Percentiles rank a stretch among this genome's conserved stretches.
phyloP scores from a whole-genome alignment of 1,140 invertebrate species.

The Trigoniulus corallinus region DNA sequence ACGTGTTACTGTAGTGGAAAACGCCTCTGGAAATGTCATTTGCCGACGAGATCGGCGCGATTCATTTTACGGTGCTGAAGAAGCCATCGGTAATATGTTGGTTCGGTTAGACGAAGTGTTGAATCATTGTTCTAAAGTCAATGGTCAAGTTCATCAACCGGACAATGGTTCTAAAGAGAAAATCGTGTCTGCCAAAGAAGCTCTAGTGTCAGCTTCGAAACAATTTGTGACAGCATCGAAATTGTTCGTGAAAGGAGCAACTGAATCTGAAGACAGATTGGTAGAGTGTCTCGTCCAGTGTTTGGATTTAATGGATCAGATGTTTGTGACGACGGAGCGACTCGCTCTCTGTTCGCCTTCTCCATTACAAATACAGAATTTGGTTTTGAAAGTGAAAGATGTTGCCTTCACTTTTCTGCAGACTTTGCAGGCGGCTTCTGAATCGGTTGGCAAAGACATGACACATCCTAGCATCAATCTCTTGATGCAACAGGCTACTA shows the following conservation, averaged over 20 bases:
- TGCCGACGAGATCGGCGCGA: not conserved
- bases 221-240: constrained; percentile 68
- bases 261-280: constrained; percentile 36
- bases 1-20: no score
- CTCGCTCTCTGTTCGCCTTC: constrained; percentile 48
- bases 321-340: constrained; percentile 43
- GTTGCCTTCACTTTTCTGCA: constrained; percentile 37
- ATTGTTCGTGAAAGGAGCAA: constrained; percentile 59
- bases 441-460: constrained; percentile 23
- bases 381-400: constrained; percentile 59
- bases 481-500: constrained; percentile 51
- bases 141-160: not conserved
- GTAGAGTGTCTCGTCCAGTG: constrained; percentile 48
- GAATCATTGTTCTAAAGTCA: constrained; percentile 41
- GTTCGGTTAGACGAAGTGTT: constrained; percentile 46
- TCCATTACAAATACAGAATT: constrained; percentile 47
- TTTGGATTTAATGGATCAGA: constrained; percentile 41
- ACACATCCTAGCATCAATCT: constrained; percentile 31
- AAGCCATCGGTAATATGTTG: constrained; percentile 42
- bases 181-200: constrained; percentile 39
- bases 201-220: constrained; percentile 56
- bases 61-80: constrained; percentile 30
- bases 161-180: constrained; percentile 1
- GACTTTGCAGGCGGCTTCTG: constrained; percentile 22
- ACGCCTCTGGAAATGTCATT: no score